A percentile compares a stretch with the other conserved stretches of the same genome.
phyloP scores from a whole-genome alignment of 2,888 invertebrate genomes.

The Cylloceria caligata region DNA sequence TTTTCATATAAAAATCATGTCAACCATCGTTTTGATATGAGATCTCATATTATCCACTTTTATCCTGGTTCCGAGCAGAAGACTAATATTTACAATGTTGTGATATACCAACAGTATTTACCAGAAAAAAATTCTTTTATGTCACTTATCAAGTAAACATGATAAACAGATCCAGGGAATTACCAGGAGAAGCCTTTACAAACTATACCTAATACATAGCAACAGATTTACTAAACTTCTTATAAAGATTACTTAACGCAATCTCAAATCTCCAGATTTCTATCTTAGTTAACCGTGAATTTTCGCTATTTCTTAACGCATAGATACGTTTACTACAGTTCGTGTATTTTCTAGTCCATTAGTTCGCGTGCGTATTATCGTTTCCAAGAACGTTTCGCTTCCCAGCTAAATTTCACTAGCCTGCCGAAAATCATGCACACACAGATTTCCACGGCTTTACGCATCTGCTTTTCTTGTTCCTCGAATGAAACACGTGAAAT shows the following conservation, averaged over 20 bases:
- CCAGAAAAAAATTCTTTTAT: constrained; percentile 2
- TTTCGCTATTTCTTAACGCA: constrained; percentile 7
- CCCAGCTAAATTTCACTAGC: constrained; percentile 38
- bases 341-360: constrained; percentile 42
- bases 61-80: not conserved
- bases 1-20: too few species aligned
- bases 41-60: not conserved
- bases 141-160: not conserved
- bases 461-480: constrained; percentile 37
- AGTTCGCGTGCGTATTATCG: constrained; percentile 22
- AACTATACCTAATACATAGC: not conserved
- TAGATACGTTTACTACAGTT: not conserved
- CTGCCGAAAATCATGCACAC: not conserved
- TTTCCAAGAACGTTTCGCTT: constrained; percentile 47
- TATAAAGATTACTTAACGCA: not conserved
- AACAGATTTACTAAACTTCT: constrained; percentile 1
- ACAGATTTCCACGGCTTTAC: constrained; percentile 11
- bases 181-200: not conserved
- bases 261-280: constrained; percentile 12
- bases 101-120: not conserved
- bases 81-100: not conserved
- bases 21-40: not conserved
- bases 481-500: not conserved
- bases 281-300: not conserved
- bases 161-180: not conserved